phyloP scores from a whole-genome alignment of 2,797 vertebrate species.

The Danionella dracula region DNA sequence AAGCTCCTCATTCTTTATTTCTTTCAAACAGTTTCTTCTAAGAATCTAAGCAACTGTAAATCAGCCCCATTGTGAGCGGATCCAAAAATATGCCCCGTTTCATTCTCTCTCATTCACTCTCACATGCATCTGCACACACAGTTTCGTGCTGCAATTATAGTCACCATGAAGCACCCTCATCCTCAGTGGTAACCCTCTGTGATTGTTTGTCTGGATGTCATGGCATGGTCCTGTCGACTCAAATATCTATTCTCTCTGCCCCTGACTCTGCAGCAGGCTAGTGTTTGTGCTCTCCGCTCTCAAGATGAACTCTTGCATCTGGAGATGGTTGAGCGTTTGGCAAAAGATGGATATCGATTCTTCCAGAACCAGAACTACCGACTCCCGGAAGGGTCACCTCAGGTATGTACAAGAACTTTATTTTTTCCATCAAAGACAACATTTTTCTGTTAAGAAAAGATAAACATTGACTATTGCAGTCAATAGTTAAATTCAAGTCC shows the following conservation, averaged over 20 bases:
- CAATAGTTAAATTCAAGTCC: too few species aligned
- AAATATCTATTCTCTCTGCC: constrained; percentile 90
- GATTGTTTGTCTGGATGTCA: constrained; percentile 41
- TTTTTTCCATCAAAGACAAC: too few species aligned
- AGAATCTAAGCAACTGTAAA: too few species aligned
- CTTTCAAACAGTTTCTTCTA: too few species aligned
- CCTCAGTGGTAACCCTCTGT: too few species aligned
- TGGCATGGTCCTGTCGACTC: constrained; percentile 94
- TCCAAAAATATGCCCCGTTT: background rate
- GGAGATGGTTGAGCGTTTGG: constrained; percentile 88
- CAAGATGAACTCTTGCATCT: constrained; percentile 84
- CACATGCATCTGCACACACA: background rate
- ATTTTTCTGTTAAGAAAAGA: too few species aligned
- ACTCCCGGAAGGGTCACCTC: constrained; percentile 70
- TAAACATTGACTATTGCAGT: too few species aligned
- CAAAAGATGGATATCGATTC: constrained; percentile 85
- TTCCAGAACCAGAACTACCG: constrained; percentile 84
- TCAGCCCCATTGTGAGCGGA: constrained; percentile 23
- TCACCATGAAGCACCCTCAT: too few species aligned
- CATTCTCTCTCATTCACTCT: constrained; percentile 9
- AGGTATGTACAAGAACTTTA: constrained; percentile 56
- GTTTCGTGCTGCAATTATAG: too few species aligned
- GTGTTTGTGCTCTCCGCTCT: constrained; percentile 80
- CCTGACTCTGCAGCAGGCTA: constrained; percentile 85
- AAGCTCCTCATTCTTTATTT: too few species aligned